Evolutionary conservation across 2,113 vertebrate species (phyloP).

Genomic region (Ceyx melanurus): DNA sequence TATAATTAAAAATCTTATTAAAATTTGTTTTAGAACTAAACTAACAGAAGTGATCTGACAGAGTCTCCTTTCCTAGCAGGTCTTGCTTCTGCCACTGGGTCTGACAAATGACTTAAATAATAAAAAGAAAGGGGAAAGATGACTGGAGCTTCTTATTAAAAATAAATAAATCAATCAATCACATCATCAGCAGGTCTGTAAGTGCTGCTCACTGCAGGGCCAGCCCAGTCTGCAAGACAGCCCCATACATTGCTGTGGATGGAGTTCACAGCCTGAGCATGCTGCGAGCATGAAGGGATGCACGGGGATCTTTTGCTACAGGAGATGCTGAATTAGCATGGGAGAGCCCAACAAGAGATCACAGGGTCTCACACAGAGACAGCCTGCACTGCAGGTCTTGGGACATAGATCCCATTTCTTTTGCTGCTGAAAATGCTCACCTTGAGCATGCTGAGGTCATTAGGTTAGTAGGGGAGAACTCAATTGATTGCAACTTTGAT

Average conservation of each 20-base stretch:
- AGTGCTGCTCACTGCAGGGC: not conserved
- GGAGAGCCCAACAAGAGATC: not conserved
- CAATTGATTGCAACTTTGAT: not conserved
- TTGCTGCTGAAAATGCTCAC: not conserved
- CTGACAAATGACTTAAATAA: not conserved
- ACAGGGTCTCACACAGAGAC: not conserved
- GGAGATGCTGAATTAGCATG: fast-evolving
- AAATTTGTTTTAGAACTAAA: not conserved
- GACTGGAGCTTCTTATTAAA: not conserved
- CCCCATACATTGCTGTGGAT: fast-evolving
- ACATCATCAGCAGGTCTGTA: not conserved
- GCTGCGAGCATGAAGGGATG: fast-evolving
- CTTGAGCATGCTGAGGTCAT: not conserved
- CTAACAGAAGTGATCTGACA: not conserved
- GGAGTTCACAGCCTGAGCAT: not conserved
- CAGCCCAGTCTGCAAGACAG: not conserved
- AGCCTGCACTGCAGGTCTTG: not conserved
- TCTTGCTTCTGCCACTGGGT: not conserved
- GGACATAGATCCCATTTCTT: not conserved
- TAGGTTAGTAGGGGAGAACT: not conserved
- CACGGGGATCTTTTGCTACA: not conserved
- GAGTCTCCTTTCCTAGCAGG: not conserved
- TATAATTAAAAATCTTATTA: not conserved
- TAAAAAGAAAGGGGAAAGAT: not conserved
- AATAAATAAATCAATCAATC: not conserved